Percentiles rank a stretch among this genome's conserved stretches.
Conservation (phyloP, 2,888 invertebrate species). For the Latrodectus elegans region DNA sequence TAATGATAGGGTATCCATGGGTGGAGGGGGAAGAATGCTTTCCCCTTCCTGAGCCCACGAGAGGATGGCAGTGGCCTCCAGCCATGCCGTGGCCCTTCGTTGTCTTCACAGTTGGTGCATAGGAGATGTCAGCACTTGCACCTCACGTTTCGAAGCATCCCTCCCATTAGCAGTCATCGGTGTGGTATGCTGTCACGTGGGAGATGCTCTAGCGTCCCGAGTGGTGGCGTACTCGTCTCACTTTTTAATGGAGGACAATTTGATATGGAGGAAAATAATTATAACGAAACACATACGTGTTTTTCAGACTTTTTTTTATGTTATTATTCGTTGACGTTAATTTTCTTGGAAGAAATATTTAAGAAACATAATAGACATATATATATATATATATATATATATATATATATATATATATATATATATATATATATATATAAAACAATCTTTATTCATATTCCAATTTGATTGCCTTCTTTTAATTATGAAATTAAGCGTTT, state of each 20-base stretch:
- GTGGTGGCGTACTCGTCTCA: neutral
- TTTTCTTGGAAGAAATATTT: neutral
- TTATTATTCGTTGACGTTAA: neutral
- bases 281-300: neutral
- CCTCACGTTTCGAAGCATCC: neutral
- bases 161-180: neutral
- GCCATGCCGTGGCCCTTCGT: constrained; percentile 38
- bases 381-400: no score
- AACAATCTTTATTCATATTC: no score
- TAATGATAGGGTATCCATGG: constrained; percentile 62
- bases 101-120: neutral
- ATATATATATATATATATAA: no score
- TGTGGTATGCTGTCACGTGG: constrained; percentile 29
- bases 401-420: no score
- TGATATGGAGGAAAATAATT: neutral
- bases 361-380: neutral
- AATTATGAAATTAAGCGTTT: no score
- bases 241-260: neutral
- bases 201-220: neutral
- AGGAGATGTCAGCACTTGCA: neutral
- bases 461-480: no score
- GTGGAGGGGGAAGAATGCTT: neutral
- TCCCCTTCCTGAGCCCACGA: constrained; percentile 38
- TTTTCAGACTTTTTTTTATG: no score
- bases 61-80: constrained; percentile 32